phyloP scores from a whole-genome alignment of 2,888 invertebrate species.

The Arrhopalites spinosus region DNA sequence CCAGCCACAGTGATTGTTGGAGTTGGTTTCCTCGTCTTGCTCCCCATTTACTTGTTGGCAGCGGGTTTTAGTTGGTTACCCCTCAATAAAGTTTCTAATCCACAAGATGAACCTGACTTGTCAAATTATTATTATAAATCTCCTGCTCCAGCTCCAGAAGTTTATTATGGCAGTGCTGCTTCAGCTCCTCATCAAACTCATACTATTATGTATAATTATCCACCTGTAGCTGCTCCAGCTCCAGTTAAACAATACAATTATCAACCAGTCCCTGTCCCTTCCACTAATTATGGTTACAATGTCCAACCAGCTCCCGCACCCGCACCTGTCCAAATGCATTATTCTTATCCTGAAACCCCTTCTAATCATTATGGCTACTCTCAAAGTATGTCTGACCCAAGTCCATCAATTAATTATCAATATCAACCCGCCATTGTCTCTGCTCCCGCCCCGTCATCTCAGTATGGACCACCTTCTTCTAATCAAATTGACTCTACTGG shows the following conservation, averaged over 20 bases:
- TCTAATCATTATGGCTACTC: not conserved
- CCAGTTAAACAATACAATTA: too few species aligned
- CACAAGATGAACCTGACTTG: slow-evolving; percentile 7
- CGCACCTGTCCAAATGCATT: not conserved
- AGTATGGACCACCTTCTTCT: not conserved
- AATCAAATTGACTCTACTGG: not conserved
- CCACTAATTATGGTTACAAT: too few species aligned
- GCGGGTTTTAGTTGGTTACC: slow-evolving; percentile 4
- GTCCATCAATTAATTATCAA: not conserved
- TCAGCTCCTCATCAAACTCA: not conserved
- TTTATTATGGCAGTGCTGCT: slow-evolving; percentile 10
- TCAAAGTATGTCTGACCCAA: not conserved
- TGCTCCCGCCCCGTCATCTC: slow-evolving; percentile 12
- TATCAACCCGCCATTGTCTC: slow-evolving; percentile 6
- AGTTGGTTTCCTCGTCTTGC: not conserved
- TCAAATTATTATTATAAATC: not conserved
- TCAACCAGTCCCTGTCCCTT: too few species aligned
- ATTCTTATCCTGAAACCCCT: not conserved
- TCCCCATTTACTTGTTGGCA: not conserved
- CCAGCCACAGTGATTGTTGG: slow-evolving; percentile 8
- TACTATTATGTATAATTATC: not conserved
- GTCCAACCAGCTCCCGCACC: not conserved
- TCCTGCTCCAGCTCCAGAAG: slow-evolving; percentile 7
- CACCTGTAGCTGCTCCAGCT: not conserved
- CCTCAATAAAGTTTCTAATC: not conserved